Evolutionary conservation across 2,113 vertebrate genomes (phyloP), one percentile per base, ranked within the genome.

Genomic region (Eulemur rufifrons): DNA sequence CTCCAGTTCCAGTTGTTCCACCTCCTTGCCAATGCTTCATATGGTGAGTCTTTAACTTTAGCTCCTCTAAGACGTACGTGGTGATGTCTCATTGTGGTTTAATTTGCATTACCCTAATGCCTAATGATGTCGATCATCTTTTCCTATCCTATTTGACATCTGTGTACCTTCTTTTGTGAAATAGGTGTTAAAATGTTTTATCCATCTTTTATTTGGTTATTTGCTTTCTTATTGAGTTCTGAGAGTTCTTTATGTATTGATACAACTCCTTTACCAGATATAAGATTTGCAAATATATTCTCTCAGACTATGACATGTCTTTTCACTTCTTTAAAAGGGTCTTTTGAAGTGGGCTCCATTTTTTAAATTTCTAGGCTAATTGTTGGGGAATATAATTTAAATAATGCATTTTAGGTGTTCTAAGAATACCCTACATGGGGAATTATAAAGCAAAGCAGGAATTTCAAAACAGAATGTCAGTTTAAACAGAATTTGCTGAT

Each of bases 311-410:
- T 63, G 59, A 73, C 18, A 32, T 78, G 9, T n/a, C 14, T 74
- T 87, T 87, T 66, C 4, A 69, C 77, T 90, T 63, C 64, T 21
- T 73, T 83, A 50, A 89, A 89, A 92, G 47, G 13, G 23, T 84
- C 56, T 93, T 89, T 95, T 69, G 17, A 92, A 92, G 37, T 87
- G 42, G 63, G 47, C 13, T 88, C 37, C 15, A 64, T 93, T 95
- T 59, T 59, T n/a, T 11, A 23, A 73, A 80, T 56, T 93, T 14
- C 14, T 69, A 59, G 77, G 37, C n/a, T 64, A 91, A 85, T 15
- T 83, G 3, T 89, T 39, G 8, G 6, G 14, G 20, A 13, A 3
- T 37, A 80, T 32, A 59, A 85, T 56, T 88, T 88, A 76, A 89
- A 63, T 52, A 66, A 61, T 83, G 32, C 2, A 25, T 76, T 82